phyloP scores from a whole-genome alignment of 2,888 invertebrate genomes.

The Amphimallon solstitiale region DNA sequence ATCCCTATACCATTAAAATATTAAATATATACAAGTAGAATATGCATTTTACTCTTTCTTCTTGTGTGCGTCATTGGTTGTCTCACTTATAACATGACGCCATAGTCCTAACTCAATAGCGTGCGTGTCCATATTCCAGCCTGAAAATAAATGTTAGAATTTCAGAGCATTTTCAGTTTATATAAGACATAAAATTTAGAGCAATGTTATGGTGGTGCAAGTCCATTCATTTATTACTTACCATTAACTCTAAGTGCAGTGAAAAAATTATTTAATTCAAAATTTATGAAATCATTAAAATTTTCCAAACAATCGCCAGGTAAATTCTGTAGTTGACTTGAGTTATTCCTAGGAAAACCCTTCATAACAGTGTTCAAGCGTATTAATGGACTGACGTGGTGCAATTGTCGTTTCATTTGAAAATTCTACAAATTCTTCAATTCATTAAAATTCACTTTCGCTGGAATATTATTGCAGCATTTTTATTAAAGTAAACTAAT shows the following conservation, averaged over 20 bases:
- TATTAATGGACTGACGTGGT: constrained; percentile 56
- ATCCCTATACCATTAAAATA: constrained; percentile 33
- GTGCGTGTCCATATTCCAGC: constrained; percentile 59
- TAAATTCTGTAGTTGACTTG: constrained; percentile 46
- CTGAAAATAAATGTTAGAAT: constrained; percentile 51
- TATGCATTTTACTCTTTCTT: not conserved
- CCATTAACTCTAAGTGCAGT: constrained; percentile 58
- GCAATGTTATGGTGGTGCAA: too few species aligned
- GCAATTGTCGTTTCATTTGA: constrained; percentile 56
- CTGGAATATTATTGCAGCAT: too few species aligned
- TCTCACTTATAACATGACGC: constrained; percentile 51
- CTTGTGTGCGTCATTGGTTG: not conserved
- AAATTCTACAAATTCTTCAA: constrained; percentile 51
- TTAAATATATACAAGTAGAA: constrained; percentile 12
- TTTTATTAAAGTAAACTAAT: too few species aligned
- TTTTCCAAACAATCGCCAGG: constrained; percentile 50
- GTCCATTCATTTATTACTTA: constrained; percentile 45
- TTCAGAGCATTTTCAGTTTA: too few species aligned
- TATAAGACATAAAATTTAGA: constrained; percentile 11
- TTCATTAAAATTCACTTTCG: constrained; percentile 2
- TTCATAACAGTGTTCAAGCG: constrained; percentile 56
- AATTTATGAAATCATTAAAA: constrained; percentile 56
- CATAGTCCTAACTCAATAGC: constrained; percentile 59
- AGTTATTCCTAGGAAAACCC: constrained; percentile 48
- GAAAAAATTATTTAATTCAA: constrained; percentile 58